Conservation (phyloP, 2,888 invertebrate genomes). For the Polylopha cassiicola region DNA sequence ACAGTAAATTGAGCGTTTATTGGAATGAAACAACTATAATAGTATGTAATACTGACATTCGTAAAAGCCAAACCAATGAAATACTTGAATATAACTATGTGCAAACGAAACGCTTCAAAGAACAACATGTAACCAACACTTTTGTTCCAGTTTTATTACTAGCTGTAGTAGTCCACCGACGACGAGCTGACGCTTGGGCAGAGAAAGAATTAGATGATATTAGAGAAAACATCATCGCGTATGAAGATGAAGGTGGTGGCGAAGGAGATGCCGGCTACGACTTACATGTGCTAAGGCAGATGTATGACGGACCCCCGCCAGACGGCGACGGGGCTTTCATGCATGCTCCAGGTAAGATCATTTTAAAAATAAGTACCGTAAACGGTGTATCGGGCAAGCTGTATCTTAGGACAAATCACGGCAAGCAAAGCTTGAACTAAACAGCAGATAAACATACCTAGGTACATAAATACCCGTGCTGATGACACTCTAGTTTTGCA, state of each 20-base stretch:
- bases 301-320: slow-evolving; percentile 78
- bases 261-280: slow-evolving; percentile 97
- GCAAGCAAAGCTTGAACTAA: no score
- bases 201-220: slow-evolving; percentile 97
- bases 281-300: slow-evolving; percentile 84
- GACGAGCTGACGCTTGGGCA: slow-evolving; percentile 89
- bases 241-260: slow-evolving; percentile 99
- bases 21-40: no score
- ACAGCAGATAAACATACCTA: no score
- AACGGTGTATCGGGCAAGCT: background rate
- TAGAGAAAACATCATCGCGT: slow-evolving; percentile 97
- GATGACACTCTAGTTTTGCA: no score
- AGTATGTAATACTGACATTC: no score
- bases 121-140: background rate
- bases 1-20: no score
- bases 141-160: slow-evolving; percentile 82
- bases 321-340: slow-evolving; percentile 70
- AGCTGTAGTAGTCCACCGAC: slow-evolving; percentile 93
- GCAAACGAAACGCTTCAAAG: no score
- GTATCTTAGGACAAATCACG: no score
- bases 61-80: no score
- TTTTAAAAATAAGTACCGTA: background rate
- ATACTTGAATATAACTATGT: no score
- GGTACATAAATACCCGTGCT: no score
- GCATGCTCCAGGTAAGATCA: slow-evolving; percentile 36